These are phyloP conservation scores for Drosophila nebulosa DNA, from an alignment of 1,140 invertebrate genomes.

Conservation along the genomic window DNA sequence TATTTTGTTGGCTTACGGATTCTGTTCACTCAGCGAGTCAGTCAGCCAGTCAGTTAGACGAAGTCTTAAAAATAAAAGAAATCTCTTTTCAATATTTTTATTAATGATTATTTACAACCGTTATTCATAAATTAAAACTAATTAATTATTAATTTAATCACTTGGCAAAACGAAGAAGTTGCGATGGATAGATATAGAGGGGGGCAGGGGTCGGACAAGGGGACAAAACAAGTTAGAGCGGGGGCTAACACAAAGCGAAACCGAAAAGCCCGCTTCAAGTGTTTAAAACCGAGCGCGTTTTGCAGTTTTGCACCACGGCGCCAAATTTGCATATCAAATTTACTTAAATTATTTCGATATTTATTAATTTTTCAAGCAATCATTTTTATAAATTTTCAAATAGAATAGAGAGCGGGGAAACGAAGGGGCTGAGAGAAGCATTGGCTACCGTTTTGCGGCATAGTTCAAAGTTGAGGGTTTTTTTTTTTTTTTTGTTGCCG, in stretches of 20 bases:
- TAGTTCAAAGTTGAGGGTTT: constrained; percentile 58
- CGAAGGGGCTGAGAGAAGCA: constrained; percentile 4
- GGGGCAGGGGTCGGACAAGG: not conserved
- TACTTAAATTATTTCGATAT: constrained; percentile 74
- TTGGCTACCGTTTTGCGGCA: constrained; percentile 66
- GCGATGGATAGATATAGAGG: too few relatives aligned
- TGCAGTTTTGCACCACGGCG: constrained; percentile 50
- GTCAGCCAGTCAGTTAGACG: constrained; percentile 13
- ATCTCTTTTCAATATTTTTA: constrained; percentile 76
- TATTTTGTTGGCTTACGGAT: constrained; percentile 34
- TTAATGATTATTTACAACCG: constrained; percentile 80
- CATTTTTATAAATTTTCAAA: constrained; percentile 53
- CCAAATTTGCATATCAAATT: constrained; percentile 68
- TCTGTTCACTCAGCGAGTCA: constrained; percentile 1
- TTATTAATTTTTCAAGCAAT: constrained; percentile 69
- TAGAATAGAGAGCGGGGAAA: constrained; percentile 19
- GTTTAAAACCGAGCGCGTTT: constrained; percentile 68
- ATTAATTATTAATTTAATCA: constrained; percentile 81
- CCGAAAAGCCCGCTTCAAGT: constrained; percentile 43
- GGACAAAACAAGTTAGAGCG: not conserved
- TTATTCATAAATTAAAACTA: constrained; percentile 80
- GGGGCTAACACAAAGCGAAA: not conserved
- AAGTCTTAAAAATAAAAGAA: constrained; percentile 67
- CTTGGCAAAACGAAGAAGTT: constrained; percentile 60
- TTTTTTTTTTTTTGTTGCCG: constrained; percentile 37